A percentile compares a stretch with the other conserved stretches of the same genome.
Evolutionary conservation across 2,113 vertebrate species (phyloP).

Genomic region (Arizona elegans): DNA sequence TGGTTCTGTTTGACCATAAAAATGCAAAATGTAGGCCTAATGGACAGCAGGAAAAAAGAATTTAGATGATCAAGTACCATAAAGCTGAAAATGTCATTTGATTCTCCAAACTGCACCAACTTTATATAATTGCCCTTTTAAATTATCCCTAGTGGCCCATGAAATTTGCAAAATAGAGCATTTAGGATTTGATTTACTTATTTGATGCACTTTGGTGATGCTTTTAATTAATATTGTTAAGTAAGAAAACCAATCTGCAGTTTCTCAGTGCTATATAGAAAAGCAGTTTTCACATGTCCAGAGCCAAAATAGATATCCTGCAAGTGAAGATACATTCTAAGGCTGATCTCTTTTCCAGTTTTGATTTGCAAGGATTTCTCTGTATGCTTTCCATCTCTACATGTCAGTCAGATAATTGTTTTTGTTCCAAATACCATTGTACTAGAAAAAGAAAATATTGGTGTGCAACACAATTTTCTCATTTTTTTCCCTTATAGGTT

Average conservation of each 20-base stretch:
- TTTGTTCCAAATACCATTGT: slow-evolving; percentile 27
- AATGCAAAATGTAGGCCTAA: slow-evolving; percentile 57
- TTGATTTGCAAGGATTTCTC: slow-evolving; percentile 18
- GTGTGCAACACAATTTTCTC: background rate
- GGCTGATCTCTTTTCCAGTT: slow-evolving; percentile 25
- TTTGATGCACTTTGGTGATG: slow-evolving; percentile 76
- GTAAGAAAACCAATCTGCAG: slow-evolving; percentile 66
- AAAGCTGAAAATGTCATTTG: slow-evolving; percentile 85
- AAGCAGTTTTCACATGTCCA: slow-evolving; percentile 30
- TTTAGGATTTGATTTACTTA: slow-evolving; percentile 80
- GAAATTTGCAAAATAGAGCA: slow-evolving; percentile 83
- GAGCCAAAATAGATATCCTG: slow-evolving; percentile 12
- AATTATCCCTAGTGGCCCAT: slow-evolving; percentile 83
- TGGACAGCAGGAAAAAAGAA: slow-evolving; percentile 54
- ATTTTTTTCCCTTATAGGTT: background rate
- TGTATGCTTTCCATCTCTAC: slow-evolving; percentile 37
- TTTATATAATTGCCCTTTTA: slow-evolving; percentile 86
- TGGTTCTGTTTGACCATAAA: slow-evolving; percentile 66
- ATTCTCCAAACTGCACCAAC: slow-evolving; percentile 79
- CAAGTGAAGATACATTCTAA: background rate
- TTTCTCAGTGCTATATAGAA: slow-evolving; percentile 58
- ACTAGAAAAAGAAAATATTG: slow-evolving; percentile 9
- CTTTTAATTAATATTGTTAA: slow-evolving; percentile 80
- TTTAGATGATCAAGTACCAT: slow-evolving; percentile 72
- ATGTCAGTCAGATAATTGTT: slow-evolving; percentile 16